Percentiles rank a stretch among this genome's conserved stretches.
Evolutionary conservation across 2,797 vertebrate genomes (phyloP).

Genomic region (Artibeus lituratus): DNA sequence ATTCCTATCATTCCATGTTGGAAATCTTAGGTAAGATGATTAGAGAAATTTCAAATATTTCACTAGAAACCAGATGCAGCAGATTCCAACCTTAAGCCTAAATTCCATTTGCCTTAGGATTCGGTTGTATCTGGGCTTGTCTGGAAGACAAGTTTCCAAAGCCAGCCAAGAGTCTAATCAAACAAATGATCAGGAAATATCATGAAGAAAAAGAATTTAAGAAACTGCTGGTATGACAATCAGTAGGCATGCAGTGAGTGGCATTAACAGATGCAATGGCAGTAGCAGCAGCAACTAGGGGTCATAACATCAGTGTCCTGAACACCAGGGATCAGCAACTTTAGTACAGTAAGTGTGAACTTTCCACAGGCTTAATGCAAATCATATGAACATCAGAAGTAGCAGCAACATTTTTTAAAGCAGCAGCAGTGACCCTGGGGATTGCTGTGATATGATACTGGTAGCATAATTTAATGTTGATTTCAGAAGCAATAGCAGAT

Average conservation of each 20-base stretch:
- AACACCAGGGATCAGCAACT: not conserved
- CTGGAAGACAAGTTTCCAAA: not conserved
- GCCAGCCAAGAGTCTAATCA: not conserved
- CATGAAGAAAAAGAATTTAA: not conserved
- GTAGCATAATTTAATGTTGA: not conserved
- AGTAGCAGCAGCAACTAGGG: accelerated
- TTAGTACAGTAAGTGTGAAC: not conserved
- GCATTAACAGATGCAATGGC: not conserved
- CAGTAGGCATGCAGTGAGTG: not conserved
- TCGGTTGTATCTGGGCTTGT: not conserved
- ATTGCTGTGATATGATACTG: not conserved
- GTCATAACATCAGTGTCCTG: not conserved
- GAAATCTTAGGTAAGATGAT: not conserved
- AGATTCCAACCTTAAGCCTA: not conserved
- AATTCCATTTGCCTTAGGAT: not conserved
- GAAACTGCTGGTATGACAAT: not conserved
- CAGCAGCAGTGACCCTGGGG: not conserved
- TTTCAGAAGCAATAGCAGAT: not conserved
- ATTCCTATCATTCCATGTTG: not conserved
- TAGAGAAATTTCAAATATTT: not conserved
- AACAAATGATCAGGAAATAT: not conserved
- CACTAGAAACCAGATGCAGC: not conserved
- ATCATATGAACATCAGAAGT: not conserved
- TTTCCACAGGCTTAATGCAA: not conserved
- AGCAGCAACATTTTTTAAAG: not conserved